These are phyloP conservation scores for Campaea margaritaria DNA, from an alignment of 2,888 invertebrate species.

Conservation along the genomic window DNA sequence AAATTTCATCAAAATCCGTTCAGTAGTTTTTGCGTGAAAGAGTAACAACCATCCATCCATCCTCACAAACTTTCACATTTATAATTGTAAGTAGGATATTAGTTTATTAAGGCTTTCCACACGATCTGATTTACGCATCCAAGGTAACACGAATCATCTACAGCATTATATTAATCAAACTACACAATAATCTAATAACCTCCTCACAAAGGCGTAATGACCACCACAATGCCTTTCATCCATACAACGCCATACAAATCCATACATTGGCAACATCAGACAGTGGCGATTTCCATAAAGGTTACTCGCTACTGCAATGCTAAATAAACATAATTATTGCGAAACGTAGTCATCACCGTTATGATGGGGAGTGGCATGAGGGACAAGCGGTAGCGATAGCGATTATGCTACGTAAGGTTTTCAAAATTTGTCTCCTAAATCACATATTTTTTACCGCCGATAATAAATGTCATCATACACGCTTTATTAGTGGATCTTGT, in stretches of 20 bases:
- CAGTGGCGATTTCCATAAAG: constrained; percentile 60
- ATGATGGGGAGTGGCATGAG: constrained; percentile 9
- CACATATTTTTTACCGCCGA: no score
- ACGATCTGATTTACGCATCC: constrained; percentile 2
- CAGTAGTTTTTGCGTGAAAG: no score
- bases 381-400: constrained; percentile 12
- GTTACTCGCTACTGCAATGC: constrained; percentile 52
- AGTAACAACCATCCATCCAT: no score
- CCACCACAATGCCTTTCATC: constrained; percentile 10
- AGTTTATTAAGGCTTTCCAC: no score
- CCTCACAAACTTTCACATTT: no score
- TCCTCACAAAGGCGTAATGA: constrained; percentile 19
- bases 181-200: constrained; percentile 22
- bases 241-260: constrained; percentile 25
- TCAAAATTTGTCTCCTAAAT: no score
- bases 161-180: constrained; percentile 11
- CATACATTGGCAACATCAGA: constrained; percentile 30
- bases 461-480: no score
- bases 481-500: no score
- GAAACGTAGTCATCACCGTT: constrained; percentile 45
- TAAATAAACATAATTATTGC: constrained; percentile 67
- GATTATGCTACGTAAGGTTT: no score
- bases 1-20: no score
- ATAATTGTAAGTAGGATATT: no score
- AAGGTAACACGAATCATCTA: constrained; percentile 6